Conservation (phyloP, 2,113 vertebrate species). For the Leptocoma aspasia region DNA sequence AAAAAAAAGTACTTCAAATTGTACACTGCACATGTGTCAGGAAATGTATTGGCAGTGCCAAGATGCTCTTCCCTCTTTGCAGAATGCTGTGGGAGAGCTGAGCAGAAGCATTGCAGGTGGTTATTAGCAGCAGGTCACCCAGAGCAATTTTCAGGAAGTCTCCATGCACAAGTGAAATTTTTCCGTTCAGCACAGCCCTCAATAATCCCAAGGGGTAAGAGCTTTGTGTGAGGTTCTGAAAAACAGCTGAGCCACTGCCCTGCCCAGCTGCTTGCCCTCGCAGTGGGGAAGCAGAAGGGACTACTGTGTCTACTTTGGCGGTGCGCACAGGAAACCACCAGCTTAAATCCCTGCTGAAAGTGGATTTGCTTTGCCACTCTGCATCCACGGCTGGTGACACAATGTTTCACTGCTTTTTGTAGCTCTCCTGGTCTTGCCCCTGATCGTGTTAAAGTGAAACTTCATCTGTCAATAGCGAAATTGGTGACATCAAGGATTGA, state of each 20-base stretch:
- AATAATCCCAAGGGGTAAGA: not conserved
- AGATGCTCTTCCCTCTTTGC: not conserved
- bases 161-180: not conserved
- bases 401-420: not conserved
- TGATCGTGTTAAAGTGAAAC: fast-evolving
- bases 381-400: not conserved
- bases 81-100: not conserved
- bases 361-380: not conserved
- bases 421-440: not conserved
- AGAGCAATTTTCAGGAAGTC: not conserved
- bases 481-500: not conserved
- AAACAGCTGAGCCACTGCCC: not conserved
- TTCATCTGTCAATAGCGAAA: not conserved
- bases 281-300: not conserved
- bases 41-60: not conserved
- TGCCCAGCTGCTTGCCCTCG: not conserved
- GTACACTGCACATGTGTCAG: not conserved
- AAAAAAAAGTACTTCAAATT: constrained; percentile 1
- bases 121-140: not conserved
- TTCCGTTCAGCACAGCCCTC: not conserved
- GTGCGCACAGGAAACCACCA: fast-evolving
- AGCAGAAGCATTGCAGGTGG: not conserved
- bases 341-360: not conserved
- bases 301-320: fast-evolving
- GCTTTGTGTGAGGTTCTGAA: not conserved